Evolutionary conservation across 2,113 vertebrate genomes (phyloP), one percentile per base, ranked within the genome.

Genomic region (Calonectris borealis): DNA sequence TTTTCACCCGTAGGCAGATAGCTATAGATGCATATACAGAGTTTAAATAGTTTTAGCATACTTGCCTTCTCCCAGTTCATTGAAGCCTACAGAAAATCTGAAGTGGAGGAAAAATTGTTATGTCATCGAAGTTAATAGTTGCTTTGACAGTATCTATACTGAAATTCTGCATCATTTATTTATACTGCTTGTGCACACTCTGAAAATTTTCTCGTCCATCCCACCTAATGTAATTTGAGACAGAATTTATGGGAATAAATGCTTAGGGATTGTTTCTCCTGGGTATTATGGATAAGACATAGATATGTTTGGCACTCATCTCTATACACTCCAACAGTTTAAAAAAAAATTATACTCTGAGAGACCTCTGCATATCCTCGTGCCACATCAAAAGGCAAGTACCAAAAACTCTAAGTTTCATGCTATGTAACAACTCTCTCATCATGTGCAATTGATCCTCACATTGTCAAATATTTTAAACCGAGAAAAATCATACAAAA

Each of bases 111-210:
- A 85, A 73, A 58, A 77, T 8, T 54, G 10, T 25, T 44, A 2
- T 52, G 40, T 52, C 36, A 32, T 21, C 90, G 24, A 83, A 77
- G 19, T 61, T 48, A 77, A 25, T 44, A 42, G 17, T 26, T 76
- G 16, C 4, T 85, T 90, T 93, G 49, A 73, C 14, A 54, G 29
- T 66, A 25, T 22, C 31, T 69, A 0, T 61, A 27, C 13, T 40
- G 36, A 57, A 80, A 69, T 73, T 71, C 31, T 76, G 12, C 20
- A 76, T 82, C 1, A 44, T 60, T 79, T 90, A 46, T 82, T 87
- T 54, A 40, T 44, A 31, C 11, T 68, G 11, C 3, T 82, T 5
- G 3, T 10, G 32, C 4, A 52, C 0, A 1, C 1, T 10, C 16
- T 24, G 5, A 48, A 20, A 57, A n/a, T 15, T 57, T 73, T 69